Base-by-base conservation (phyloP, 2,113 vertebrate genomes). In the Mesoclemmys tuberculata region DNA sequence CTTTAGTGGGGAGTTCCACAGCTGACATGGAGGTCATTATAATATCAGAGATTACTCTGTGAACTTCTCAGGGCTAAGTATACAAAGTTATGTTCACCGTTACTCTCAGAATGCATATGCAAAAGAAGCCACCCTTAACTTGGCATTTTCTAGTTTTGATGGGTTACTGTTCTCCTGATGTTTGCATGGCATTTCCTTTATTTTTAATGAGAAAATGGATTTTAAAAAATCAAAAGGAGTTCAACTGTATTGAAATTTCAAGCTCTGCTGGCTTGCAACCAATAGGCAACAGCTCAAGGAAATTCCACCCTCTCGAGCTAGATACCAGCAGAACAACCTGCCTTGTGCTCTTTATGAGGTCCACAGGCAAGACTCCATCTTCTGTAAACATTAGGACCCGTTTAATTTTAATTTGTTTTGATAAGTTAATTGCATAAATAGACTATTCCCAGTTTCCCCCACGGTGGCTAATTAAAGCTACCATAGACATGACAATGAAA, bases 401-500 rank as follows among this genome's bases (percentile, higher is more conserved):
- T 38, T 71, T 38, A 38, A 71, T 71, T 71, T 71, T 68, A 68
- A 68, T 68, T 68, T 71, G n/a, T 22, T 71, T n/a, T 38, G n/a
- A n/a, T 68, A 68, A 38, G 35, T 38, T 71, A 22, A 21, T 71
- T 38, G 64, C 21, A 38, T 71, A 56, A 12, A 16, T 24, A 58
- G 86, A 51, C 31, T 16, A 78, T 3, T 41, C 7, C 31, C 55
- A 38, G 4, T 10, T 46, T 81, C 80, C 41, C 61, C 5, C 35
- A 1, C 10, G 52, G 64, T 71, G n/a, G 21, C 35, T 44, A 12
- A 19, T 11, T 0, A 0, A 19, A 31, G 77, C 2, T 1, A n/a
- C 31, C 4, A 8, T 14, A 56, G 2, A 52, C 10, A 0, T 44
- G 49, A 4, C 46, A 85, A 1, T 1, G 31, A 64, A 81, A 7